Percentiles rank a stretch among this genome's conserved stretches.
These are phyloP conservation scores for Heteromyza rotundicornis DNA, from an alignment of 2,888 invertebrate species.

Conservation along the genomic window DNA sequence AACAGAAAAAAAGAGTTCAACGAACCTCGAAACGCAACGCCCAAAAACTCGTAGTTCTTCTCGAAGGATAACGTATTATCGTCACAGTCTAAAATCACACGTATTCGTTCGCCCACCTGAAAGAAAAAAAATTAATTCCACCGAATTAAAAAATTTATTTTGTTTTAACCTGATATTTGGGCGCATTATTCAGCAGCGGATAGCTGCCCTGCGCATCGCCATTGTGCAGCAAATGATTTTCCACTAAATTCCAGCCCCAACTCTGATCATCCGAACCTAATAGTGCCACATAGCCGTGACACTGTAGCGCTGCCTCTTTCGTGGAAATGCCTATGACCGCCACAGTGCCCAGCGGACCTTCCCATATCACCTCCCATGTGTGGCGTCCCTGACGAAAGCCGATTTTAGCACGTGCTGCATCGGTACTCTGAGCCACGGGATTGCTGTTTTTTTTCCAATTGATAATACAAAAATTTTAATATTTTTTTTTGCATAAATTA, in stretches of 20 bases:
- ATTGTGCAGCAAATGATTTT: conserved; percentile 95
- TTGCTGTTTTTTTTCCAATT: conserved; percentile 67
- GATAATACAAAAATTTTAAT: background rate
- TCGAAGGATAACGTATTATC: conserved; percentile 96
- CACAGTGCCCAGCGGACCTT: conserved; percentile 96
- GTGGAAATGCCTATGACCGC: conserved; percentile 96
- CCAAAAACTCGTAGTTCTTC: conserved; percentile 97
- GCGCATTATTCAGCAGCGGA: conserved; percentile 92
- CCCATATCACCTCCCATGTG: conserved; percentile 98
- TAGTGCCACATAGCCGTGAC: conserved; percentile 93
- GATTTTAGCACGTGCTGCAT: conserved; percentile 89
- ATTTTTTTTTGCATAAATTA: background rate
- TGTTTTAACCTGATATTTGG: conserved; percentile 89
- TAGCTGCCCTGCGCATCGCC: conserved; percentile 94
- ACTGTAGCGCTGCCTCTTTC: conserved; percentile 90
- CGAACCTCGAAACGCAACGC: conserved; percentile 93
- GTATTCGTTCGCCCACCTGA: conserved; percentile 94
- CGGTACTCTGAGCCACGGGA: conserved; percentile 98
- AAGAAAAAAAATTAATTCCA: conserved; percentile 5
- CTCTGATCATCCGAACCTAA: conserved; percentile 96
- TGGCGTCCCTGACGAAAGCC: conserved; percentile 92
- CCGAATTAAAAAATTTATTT: background rate
- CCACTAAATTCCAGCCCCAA: conserved; percentile 99
- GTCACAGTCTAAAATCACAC: conserved; percentile 97
- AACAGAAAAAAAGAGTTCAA: background rate